Evolutionary conservation across 2,888 invertebrate species (phyloP), one percentile per base, ranked within the genome.

Genomic region (Heliconius cydno): DNA sequence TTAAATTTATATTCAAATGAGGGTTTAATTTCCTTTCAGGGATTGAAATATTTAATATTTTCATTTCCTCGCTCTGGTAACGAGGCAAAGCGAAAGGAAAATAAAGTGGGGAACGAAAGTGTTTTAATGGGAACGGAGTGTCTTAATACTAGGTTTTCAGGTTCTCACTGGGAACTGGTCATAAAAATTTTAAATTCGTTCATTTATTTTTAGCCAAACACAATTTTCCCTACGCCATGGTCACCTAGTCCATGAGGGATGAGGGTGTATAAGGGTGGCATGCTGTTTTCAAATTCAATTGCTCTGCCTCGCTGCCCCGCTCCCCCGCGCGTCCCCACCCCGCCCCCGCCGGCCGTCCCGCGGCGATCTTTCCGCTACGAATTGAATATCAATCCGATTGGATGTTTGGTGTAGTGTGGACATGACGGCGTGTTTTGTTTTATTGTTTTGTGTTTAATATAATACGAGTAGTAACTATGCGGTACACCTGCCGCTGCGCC

Each of bases 251-350:
- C 80, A 82, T 84, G 83, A 74, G 78, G 81, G 84, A 52, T 75
- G 70, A 46, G 80, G 82, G 80, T 79, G 74, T 76, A 80, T 81
- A 82, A 78, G 79, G 83, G 83, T 86, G 86, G 85, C 85, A 83
- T 86, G 87, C 87, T 92, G 92, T 93, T 94, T 94, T 94, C 94
- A 94, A 94, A 94, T 94, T 94, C 93, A 94, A 94, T 94, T 93
- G 94, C 90, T 88, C 73, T 52, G 63, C 80, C 74, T 73, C 38
- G 41, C 28, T 46, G 73, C 25, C 65, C 30, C 28, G 30, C 70
- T 60, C 70, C 34, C 34, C 60, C 74, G 25, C 34, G 22, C 70
- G 60, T 66, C 71, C 72, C 3, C 28, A 30, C 52, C 52, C 63
- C 78, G 41, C 92, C 89, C 90, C 28, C 38, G 15, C 65, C 65